Evolutionary conservation across 1,140 invertebrate genomes (phyloP).

Genomic region (Manduca sexta): DNA sequence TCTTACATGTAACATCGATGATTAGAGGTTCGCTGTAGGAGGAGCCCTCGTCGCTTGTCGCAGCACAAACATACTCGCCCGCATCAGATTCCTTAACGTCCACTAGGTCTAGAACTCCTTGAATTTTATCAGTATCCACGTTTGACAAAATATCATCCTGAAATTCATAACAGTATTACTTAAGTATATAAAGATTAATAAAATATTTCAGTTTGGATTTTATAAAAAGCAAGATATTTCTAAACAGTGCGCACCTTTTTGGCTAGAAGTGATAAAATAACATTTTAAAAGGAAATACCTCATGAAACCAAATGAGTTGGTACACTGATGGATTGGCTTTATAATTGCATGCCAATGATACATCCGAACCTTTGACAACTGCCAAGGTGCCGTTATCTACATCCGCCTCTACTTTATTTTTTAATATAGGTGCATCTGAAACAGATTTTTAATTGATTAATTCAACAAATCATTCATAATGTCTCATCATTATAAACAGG

Average conservation of each 20-base stretch:
- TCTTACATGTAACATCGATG: conserved; percentile 54
- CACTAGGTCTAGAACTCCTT: conserved; percentile 27
- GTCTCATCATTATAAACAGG: too few species aligned
- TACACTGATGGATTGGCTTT: conserved; percentile 46
- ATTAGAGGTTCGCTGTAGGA: conserved; percentile 44
- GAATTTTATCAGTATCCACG: conserved; percentile 18
- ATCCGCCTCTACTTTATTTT: conserved; percentile 36
- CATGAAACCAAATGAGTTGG: conserved; percentile 48
- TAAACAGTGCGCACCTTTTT: too few species aligned
- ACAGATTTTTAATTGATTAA: too few species aligned
- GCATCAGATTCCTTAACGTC: conserved; percentile 34
- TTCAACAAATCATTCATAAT: too few species aligned
- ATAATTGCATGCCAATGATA: conserved; percentile 47
- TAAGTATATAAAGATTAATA: too few species aligned
- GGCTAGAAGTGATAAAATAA: too few species aligned
- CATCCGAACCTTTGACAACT: conserved; percentile 41
- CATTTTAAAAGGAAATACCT: too few species aligned
- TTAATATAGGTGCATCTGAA: conserved; percentile 45
- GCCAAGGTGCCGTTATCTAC: conserved; percentile 36
- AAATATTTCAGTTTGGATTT: too few species aligned
- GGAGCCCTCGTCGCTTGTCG: conserved; percentile 41
- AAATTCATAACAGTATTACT: too few species aligned
- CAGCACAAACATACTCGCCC: conserved; percentile 55
- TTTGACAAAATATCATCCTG: conserved; percentile 39
- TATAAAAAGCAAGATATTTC: too few species aligned